Percentiles rank a stretch among this genome's conserved stretches.
Conservation (phyloP, 1,140 invertebrate species). For the Drosophila paulistorum region DNA sequence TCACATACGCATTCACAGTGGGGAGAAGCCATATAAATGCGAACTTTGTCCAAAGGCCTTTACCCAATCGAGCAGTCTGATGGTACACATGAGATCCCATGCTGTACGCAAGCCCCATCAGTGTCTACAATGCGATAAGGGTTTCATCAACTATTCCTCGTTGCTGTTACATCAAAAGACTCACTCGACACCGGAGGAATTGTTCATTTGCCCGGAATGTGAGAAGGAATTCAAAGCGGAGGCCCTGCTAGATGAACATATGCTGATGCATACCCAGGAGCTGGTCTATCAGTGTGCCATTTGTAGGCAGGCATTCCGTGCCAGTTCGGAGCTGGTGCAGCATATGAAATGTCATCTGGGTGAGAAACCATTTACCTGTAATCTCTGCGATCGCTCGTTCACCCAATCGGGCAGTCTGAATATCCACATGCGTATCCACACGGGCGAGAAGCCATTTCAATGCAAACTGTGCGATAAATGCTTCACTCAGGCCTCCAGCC, state of each 20-base stretch:
- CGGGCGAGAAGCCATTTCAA: constrained; percentile 84
- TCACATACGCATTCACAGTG: constrained; percentile 91
- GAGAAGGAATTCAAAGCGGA: constrained; percentile 80
- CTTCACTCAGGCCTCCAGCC: constrained; percentile 85
- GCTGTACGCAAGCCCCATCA: constrained; percentile 88
- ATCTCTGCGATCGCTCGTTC: constrained; percentile 88
- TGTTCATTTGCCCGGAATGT: constrained; percentile 73
- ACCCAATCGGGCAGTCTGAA: constrained; percentile 87
- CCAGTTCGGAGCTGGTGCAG: constrained; percentile 85
- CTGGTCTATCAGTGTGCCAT: constrained; percentile 85
- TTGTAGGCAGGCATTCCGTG: constrained; percentile 86
- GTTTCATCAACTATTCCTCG: constrained; percentile 81
- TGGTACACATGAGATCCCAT: constrained; percentile 88
- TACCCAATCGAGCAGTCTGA: constrained; percentile 88
- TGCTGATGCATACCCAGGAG: constrained; percentile 75
- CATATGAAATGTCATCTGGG: constrained; percentile 86
- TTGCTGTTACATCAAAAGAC: constrained; percentile 76
- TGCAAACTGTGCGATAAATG: constrained; percentile 86
- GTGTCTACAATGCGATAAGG: constrained; percentile 85
- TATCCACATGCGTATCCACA: constrained; percentile 91
- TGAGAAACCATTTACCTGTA: constrained; percentile 86
- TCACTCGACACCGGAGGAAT: constrained; percentile 64
- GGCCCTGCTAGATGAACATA: constrained; percentile 76
- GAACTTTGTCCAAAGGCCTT: constrained; percentile 86
- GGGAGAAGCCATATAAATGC: constrained; percentile 82